Percentiles rank a stretch among this genome's conserved stretches.
Evolutionary conservation across 2,888 invertebrate genomes (phyloP).

Genomic region (Pseudococcus longispinus): DNA sequence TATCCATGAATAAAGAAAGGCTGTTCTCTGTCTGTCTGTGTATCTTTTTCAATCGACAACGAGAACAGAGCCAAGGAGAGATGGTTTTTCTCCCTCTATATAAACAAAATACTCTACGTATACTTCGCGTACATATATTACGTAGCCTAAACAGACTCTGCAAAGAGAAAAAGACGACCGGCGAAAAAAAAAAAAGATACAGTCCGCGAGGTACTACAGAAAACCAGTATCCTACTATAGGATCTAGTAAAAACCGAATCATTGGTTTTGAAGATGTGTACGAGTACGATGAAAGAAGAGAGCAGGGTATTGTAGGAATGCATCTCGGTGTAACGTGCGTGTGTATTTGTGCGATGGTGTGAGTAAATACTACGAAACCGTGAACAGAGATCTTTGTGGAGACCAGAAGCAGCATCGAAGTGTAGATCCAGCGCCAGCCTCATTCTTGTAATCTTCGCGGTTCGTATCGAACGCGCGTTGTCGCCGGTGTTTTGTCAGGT

Average conservation of each 20-base stretch:
- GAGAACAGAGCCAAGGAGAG: not conserved
- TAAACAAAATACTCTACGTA: not conserved
- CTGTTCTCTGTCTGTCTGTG: not conserved
- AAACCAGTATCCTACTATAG: not conserved
- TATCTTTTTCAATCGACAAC: not conserved
- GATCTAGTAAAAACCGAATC: not conserved
- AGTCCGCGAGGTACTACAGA: slow-evolving; percentile 6
- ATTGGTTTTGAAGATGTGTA: not conserved
- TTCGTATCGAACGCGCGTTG: not conserved
- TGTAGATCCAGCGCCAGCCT: not conserved
- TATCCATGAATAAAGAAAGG: not conserved
- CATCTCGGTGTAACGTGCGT: not conserved
- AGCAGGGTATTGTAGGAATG: not conserved
- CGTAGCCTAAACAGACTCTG: not conserved
- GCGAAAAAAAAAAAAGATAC: not conserved
- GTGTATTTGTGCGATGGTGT: not conserved
- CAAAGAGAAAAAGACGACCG: not conserved
- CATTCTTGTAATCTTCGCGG: not conserved
- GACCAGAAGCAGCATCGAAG: not conserved
- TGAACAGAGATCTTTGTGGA: not conserved
- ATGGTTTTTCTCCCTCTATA: not conserved
- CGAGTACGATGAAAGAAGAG: not conserved
- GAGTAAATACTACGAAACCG: not conserved
- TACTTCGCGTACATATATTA: not conserved
- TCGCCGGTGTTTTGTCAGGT: not conserved